These are phyloP conservation scores for Eretmochelys imbricata DNA, from an alignment of 2,113 vertebrate genomes.

Conservation along the genomic window DNA sequence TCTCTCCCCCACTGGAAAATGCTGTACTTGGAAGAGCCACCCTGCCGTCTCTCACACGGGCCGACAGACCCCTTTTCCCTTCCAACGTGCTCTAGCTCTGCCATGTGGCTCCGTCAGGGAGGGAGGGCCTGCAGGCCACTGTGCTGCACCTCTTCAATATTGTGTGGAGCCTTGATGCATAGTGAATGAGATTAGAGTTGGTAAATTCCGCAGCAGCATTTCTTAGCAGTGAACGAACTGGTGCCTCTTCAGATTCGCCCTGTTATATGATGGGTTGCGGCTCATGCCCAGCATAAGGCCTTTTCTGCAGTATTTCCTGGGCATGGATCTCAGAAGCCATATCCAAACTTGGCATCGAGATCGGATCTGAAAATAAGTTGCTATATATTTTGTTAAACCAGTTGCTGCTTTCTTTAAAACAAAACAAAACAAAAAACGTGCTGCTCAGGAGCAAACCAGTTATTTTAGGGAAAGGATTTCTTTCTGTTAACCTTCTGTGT, in stretches of 20 bases:
- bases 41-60: too few species aligned
- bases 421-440: background rate
- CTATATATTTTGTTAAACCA: slow-evolving; percentile 64
- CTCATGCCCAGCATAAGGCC: background rate
- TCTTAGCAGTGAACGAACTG: background rate
- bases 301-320: slow-evolving; percentile 25
- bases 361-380: slow-evolving; percentile 70
- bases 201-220: background rate
- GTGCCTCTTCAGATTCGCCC: slow-evolving; percentile 43
- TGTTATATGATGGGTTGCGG: slow-evolving; percentile 28
- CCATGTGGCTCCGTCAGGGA: background rate
- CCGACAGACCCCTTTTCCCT: background rate
- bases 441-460: slow-evolving; percentile 27
- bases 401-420: slow-evolving; percentile 38
- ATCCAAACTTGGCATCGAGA: slow-evolving; percentile 26
- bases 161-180: background rate
- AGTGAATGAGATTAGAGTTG: background rate
- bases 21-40: background rate
- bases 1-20: background rate
- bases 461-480: background rate
- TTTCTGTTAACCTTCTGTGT: background rate
- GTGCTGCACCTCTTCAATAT: background rate
- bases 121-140: rapidly evolving
- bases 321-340: background rate
- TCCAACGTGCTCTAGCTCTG: background rate